A percentile compares a stretch with the other conserved stretches of the same genome.
These are phyloP conservation scores for Theretra japonica DNA, from an alignment of 2,888 invertebrate species.

Conservation along the genomic window DNA sequence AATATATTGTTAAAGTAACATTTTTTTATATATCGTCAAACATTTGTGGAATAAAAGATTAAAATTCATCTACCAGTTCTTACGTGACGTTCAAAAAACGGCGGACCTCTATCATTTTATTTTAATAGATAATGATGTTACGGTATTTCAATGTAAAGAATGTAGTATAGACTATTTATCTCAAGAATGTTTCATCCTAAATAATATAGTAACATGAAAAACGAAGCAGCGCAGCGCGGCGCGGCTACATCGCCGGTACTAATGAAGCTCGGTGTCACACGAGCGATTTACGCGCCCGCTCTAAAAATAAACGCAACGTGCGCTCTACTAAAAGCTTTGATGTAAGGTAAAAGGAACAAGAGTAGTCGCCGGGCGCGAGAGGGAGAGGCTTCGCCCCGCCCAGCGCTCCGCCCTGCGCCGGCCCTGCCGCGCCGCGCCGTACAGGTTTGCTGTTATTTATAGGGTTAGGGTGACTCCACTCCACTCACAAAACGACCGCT, in stretches of 20 bases:
- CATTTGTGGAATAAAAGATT: no score
- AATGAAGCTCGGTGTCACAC: conserved; percentile 22
- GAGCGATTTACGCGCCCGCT: conserved; percentile 17
- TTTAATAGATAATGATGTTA: no score
- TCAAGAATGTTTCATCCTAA: no score
- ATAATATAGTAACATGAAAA: conserved; percentile 14
- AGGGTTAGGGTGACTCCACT: conserved; percentile 28
- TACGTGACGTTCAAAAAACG: no score
- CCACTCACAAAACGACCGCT: conserved; percentile 16
- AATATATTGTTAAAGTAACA: no score
- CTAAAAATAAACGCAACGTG: conserved; percentile 29
- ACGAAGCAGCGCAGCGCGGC: background rate
- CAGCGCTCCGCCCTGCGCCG: conserved; percentile 35
- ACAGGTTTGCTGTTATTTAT: conserved; percentile 31
- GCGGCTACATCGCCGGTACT: conserved; percentile 9
- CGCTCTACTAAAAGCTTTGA: conserved; percentile 33
- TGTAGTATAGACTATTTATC: no score
- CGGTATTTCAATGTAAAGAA: no score
- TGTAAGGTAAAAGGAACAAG: conserved; percentile 30
- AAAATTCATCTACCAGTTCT: no score
- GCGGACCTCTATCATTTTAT: no score
- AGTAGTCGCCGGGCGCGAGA: conserved; percentile 12
- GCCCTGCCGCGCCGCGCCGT: conserved; percentile 28
- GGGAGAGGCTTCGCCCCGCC: conserved; percentile 33
- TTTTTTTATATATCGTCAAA: no score